Conservation (phyloP, 2,888 invertebrate species). For the Nomada lathburiana region DNA sequence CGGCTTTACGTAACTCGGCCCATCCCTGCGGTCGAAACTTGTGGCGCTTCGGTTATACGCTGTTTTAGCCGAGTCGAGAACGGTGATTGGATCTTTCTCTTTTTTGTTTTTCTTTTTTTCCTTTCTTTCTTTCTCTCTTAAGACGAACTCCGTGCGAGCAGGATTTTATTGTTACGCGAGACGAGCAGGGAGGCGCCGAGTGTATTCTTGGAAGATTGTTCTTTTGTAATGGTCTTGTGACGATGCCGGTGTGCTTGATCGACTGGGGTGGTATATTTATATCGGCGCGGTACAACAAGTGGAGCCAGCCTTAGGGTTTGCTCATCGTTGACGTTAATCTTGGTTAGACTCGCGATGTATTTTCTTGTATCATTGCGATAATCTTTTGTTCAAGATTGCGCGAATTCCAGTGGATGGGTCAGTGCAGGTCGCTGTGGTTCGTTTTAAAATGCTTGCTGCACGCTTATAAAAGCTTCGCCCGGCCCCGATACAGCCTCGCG, state of each 20-base stretch:
- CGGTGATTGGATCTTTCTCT: background rate
- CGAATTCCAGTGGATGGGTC: background rate
- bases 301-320: background rate
- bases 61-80: background rate
- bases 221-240: slow-evolving; percentile 11
- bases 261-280: slow-evolving; percentile 24
- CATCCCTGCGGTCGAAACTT: background rate
- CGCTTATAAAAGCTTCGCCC: background rate
- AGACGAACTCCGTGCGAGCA: background rate
- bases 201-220: slow-evolving; percentile 24
- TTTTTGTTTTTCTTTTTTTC: too few relatives aligned
- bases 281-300: background rate
- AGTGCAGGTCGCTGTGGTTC: too few relatives aligned
- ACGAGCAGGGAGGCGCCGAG: background rate
- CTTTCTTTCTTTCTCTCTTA: too few relatives aligned
- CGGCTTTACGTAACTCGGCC: slow-evolving; percentile 34
- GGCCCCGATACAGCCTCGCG: background rate
- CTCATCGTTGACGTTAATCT: too few relatives aligned
- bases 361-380: too few relatives aligned
- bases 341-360: too few relatives aligned
- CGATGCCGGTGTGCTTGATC: slow-evolving; percentile 14
- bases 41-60: background rate
- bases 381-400: too few relatives aligned
- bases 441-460: too few relatives aligned
- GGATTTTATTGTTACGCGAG: background rate